Conservation (phyloP, 2,888 invertebrate species). For the Ectemnius lituratus region DNA sequence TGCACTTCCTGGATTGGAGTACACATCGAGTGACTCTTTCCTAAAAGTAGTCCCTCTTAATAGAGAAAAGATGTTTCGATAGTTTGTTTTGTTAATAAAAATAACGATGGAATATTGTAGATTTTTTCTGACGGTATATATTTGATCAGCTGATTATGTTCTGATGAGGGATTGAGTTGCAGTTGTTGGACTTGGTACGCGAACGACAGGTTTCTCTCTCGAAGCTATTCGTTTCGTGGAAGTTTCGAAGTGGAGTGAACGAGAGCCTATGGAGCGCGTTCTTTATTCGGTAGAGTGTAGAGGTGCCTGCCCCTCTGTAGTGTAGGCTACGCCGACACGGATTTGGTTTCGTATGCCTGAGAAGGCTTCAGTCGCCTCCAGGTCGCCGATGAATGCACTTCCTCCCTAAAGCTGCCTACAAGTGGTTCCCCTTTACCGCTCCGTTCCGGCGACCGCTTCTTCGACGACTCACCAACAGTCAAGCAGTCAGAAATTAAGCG, state of each 20-base stretch:
- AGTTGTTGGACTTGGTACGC: neutral
- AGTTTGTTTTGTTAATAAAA: neutral
- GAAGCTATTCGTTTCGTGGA: neutral
- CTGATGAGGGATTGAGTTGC: neutral
- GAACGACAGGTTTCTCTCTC: neutral
- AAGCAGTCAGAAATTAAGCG: neutral
- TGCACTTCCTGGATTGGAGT: conserved; percentile 7
- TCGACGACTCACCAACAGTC: neutral
- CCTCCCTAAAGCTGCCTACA: conserved; percentile 49
- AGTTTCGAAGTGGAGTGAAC: conserved; percentile 2
- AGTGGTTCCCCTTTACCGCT: conserved; percentile 30
- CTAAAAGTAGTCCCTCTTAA: neutral
- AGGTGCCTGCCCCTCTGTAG: neutral
- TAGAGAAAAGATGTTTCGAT: neutral
- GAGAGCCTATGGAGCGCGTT: neutral
- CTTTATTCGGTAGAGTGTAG: conserved; percentile 4
- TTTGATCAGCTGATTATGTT: neutral
- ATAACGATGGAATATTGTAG: neutral
- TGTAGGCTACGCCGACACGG: conserved; percentile 12
- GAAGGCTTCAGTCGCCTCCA: conserved; percentile 64
- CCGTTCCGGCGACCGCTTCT: conserved; percentile 1
- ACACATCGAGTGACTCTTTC: neutral
- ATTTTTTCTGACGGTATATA: neutral
- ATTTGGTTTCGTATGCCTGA: conserved; percentile 33
- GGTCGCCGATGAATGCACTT: conserved; percentile 61